Evolutionary conservation across 1,140 invertebrate species (phyloP), one percentile per base, ranked within the genome.

Genomic region (Drosophila bocqueti): DNA sequence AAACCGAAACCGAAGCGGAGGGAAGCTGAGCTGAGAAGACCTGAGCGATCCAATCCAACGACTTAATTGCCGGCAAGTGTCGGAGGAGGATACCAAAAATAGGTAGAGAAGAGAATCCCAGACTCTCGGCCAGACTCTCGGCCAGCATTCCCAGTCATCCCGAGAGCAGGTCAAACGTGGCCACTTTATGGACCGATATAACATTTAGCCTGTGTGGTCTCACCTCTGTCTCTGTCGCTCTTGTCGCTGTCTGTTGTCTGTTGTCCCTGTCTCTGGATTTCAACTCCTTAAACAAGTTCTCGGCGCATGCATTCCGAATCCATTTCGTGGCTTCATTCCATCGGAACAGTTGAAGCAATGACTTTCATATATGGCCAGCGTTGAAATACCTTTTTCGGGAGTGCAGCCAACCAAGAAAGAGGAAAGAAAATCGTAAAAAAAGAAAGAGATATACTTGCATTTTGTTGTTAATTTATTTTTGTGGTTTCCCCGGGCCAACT

Each of bases 191-290:
- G 57, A 62, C 34, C 54, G 40, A 76, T 61, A 76, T 78, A 76
- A 76, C 71, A 76, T 76, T 75, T 76, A 66, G 68, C 77, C 66
- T 87, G 73, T 87, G 83, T 83, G 81, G 81, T 83, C 76, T 69
- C 64, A 67, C 78, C 81, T 83, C 68, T 46, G 34, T 46, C 31
- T 43, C 38, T 16, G 45, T 55, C 29, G 21, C 40, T 64, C n/a
- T 50, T 54, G 15, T 40, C 58, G 16, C 1, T 73, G 64, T 36
- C 47, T 34, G 21, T 1, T 73, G 64, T 36, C 47, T 34, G 21
- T 1, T 73, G 65, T 38, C 47, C 38, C 50, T 52, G 29, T 64
- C 58, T 66, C 43, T 29, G 21, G 34, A 57, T n/a, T 45, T 38
- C 42, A 65, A 59, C 64, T 78, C 75, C 75, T 78, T 62, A 78